phyloP scores from a whole-genome alignment of 2,113 vertebrate species.

The Oncorhynchus mykiss region DNA sequence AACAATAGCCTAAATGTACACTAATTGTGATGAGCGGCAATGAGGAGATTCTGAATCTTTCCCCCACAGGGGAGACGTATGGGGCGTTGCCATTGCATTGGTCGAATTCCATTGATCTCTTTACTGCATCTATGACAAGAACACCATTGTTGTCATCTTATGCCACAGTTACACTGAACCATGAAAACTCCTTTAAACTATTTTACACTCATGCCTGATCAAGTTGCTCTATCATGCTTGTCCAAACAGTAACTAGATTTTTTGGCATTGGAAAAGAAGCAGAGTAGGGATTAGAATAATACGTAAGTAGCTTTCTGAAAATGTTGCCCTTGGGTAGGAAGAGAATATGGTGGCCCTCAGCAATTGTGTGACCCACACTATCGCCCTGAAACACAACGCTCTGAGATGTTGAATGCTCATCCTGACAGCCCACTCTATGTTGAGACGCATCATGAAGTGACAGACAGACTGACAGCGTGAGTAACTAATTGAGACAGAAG shows the following conservation, averaged over 20 bases:
- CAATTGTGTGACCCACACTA: slow-evolving; percentile 69
- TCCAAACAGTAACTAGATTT: slow-evolving; percentile 62
- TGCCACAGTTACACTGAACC: slow-evolving; percentile 39
- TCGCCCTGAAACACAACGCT: slow-evolving; percentile 39
- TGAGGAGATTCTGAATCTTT: no score
- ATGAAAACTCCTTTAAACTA: slow-evolving; percentile 44
- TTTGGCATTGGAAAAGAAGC: slow-evolving; percentile 37
- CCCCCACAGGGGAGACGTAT: no score
- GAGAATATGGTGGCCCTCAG: slow-evolving; percentile 62
- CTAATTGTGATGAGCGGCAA: no score
- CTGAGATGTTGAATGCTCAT: slow-evolving; percentile 46
- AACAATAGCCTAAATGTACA: no score
- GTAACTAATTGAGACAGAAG: slow-evolving; percentile 72
- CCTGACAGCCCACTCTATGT: slow-evolving; percentile 53
- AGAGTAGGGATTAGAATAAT: slow-evolving; percentile 72
- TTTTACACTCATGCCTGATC: slow-evolving; percentile 40
- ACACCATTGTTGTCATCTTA: slow-evolving; percentile 17
- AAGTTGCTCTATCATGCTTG: slow-evolving; percentile 40
- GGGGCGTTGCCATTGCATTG: no score
- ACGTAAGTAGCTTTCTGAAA: slow-evolving; percentile 71
- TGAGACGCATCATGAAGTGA: slow-evolving; percentile 57
- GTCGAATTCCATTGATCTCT: neutral
- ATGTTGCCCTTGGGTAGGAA: slow-evolving; percentile 65
- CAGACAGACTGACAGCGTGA: slow-evolving; percentile 68
- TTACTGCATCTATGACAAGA: neutral